These are phyloP conservation scores for Dasyurus viverrinus DNA, from an alignment of 2,113 vertebrate species.

Conservation along the genomic window DNA sequence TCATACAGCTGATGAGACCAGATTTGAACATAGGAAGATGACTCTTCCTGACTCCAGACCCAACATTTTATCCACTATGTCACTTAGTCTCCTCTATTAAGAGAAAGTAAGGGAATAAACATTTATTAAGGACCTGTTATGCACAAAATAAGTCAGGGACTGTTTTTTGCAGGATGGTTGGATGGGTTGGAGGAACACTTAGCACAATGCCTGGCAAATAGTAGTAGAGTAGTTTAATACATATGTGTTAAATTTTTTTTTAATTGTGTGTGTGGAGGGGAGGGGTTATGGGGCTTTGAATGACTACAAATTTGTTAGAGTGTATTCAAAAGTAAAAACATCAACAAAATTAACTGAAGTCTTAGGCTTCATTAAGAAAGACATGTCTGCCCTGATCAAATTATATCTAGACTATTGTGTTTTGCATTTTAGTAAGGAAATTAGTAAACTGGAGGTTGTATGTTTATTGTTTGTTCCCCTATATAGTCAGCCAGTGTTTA, in stretches of 20 bases:
- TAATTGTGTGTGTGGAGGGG: neutral
- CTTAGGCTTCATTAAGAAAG: neutral
- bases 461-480: neutral
- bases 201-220: neutral
- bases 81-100: neutral
- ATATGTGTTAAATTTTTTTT: neutral
- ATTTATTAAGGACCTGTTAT: neutral
- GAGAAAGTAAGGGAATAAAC: neutral
- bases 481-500: neutral
- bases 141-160: neutral
- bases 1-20: neutral
- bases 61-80: neutral
- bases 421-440: neutral
- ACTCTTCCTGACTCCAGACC: neutral
- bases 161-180: neutral
- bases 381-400: neutral
- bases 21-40: neutral
- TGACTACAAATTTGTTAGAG: neutral
- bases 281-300: neutral
- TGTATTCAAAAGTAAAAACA: neutral
- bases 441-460: neutral
- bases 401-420: neutral
- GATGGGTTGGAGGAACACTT: neutral
- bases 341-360: neutral
- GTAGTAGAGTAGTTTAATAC: neutral